Conservation (phyloP, 2,888 invertebrate genomes). For the Cybosia mesomella region DNA sequence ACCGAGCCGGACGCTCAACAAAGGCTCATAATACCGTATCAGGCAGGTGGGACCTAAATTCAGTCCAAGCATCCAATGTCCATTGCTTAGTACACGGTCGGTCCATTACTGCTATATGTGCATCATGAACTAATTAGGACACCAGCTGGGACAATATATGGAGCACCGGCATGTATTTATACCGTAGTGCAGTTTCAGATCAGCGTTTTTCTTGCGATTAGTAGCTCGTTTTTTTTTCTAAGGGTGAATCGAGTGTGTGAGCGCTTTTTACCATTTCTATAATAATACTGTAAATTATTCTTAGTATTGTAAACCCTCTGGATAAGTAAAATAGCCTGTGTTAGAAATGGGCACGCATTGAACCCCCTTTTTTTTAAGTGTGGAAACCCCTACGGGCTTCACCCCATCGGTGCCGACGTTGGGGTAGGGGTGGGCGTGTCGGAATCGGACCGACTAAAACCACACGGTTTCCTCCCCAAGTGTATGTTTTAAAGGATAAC, state of each 20-base stretch:
- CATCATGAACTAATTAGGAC: constrained; percentile 64
- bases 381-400: too few relatives aligned
- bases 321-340: background rate
- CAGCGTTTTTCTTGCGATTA: background rate
- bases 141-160: constrained; percentile 47
- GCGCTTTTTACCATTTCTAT: too few relatives aligned
- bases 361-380: too few relatives aligned
- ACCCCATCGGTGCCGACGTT: too few relatives aligned
- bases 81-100: constrained; percentile 55
- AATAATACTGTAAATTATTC: too few relatives aligned
- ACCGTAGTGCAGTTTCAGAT: constrained; percentile 10
- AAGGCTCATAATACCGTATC: constrained; percentile 46
- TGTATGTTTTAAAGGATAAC: too few relatives aligned
- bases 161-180: constrained; percentile 28
- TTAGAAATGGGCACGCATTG: background rate
- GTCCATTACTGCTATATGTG: constrained; percentile 64
- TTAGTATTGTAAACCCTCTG: background rate
- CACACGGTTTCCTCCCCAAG: too few relatives aligned
- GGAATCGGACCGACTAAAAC: too few relatives aligned
- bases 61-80: constrained; percentile 36
- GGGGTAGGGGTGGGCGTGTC: too few relatives aligned
- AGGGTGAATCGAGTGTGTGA: background rate
- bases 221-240: background rate
- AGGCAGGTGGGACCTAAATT: constrained; percentile 45
- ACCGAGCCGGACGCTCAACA: constrained; percentile 36